Conservation (phyloP, 2,797 vertebrate genomes). For the Phrynocephalus vlangalii region DNA sequence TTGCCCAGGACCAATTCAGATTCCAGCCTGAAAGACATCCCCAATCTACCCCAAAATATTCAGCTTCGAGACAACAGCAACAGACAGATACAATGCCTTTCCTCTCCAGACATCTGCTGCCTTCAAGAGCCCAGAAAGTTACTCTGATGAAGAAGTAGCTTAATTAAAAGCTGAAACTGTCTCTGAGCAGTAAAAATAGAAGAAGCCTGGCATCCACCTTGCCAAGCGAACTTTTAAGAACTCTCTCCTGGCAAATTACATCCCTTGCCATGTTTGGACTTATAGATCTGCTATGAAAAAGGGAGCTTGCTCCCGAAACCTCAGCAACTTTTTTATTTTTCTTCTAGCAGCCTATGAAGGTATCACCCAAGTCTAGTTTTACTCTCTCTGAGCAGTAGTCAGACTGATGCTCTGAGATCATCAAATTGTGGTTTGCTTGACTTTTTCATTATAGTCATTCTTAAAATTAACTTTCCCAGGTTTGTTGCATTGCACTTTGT, state of each 20-base stretch:
- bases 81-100: neutral
- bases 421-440: neutral
- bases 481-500: neutral
- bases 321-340: too few species aligned
- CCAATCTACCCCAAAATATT: too few species aligned
- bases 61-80: neutral
- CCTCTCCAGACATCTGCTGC: neutral
- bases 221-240: too few species aligned
- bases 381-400: neutral
- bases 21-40: neutral
- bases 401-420: neutral
- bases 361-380: too few species aligned
- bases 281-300: too few species aligned
- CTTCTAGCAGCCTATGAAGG: too few species aligned
- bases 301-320: too few species aligned
- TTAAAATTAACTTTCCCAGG: neutral
- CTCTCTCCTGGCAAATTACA: too few species aligned
- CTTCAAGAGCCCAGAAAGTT: neutral
- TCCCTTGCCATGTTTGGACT: too few species aligned
- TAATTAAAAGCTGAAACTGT: neutral
- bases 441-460: neutral
- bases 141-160: neutral
- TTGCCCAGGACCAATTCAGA: neutral
- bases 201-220: too few species aligned
- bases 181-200: too few species aligned